A percentile compares a stretch with the other conserved stretches of the same genome.
phyloP scores from a whole-genome alignment of 2,113 vertebrate species.

The Semnopithecus entellus region DNA sequence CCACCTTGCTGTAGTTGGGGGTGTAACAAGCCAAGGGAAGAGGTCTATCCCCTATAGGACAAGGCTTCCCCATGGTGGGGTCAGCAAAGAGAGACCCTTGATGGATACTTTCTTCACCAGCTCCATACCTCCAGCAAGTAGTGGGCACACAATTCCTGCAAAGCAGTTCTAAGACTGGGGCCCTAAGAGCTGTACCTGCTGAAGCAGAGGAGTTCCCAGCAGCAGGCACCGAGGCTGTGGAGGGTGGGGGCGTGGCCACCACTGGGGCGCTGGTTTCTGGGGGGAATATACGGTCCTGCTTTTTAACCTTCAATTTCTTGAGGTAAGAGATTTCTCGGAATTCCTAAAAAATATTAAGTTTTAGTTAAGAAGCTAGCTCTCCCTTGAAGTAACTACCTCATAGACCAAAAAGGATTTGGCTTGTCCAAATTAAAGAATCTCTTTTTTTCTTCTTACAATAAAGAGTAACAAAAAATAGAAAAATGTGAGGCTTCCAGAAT shows the following conservation, averaged over 20 bases:
- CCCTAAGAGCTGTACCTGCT: constrained; percentile 81
- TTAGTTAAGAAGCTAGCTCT: constrained; percentile 26
- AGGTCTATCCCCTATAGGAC: neutral
- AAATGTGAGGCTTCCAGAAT: neutral
- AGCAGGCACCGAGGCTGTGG: constrained; percentile 72
- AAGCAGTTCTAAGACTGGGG: neutral
- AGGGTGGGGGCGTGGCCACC: neutral
- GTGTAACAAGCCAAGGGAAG: too few relatives aligned
- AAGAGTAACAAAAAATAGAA: neutral
- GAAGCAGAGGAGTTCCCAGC: constrained; percentile 66
- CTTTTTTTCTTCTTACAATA: neutral
- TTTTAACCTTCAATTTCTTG: constrained; percentile 97
- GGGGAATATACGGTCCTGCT: constrained; percentile 91
- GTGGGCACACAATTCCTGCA: neutral
- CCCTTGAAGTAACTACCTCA: neutral
- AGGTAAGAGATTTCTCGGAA: constrained; percentile 94
- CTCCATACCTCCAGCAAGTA: too few relatives aligned
- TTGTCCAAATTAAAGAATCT: neutral
- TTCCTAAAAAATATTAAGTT: constrained; percentile 85
- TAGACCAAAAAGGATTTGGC: neutral
- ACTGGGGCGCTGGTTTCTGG: constrained; percentile 78
- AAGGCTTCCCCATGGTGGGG: neutral
- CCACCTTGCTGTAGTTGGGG: too few relatives aligned
- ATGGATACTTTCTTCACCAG: rapidly evolving
- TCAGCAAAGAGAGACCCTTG: neutral